Base-by-base conservation (phyloP, 2,113 vertebrate species). In the Equus przewalskii region DNA sequence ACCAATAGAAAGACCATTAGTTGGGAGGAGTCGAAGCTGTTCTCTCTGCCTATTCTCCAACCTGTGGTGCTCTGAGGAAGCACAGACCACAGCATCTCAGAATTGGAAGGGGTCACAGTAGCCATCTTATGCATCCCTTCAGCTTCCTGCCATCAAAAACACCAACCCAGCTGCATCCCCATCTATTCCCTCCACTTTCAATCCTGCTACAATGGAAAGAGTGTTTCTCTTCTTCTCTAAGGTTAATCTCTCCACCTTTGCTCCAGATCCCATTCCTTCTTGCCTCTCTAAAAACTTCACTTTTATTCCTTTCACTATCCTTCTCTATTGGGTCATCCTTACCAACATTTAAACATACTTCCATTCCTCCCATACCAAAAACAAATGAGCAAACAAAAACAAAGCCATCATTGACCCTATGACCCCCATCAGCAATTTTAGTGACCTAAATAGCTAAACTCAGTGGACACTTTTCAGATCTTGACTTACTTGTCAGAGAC, bases 1-100 rank as follows among this genome's bases (percentile, higher is more conserved):
- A 98, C 33, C 75, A 49, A 95, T 2, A 96, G 56, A 95, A 93
- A 90, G 70, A 84, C 33, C 14, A 44, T 97, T 92, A 97, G 46
- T 60, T 91, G 18, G 56, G 7, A 84, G 33, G 28, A 75, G 6
- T 7, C 30, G 62, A 87, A 78, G 19, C 51, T 76, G 67, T n/a
- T 67, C 60, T 65, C 26, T 58, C 78, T 87, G 33, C 19, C 18
- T 13, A 16, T 79, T 58, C 93, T 79, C 49, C 36, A 62, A 36
- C 12, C 36, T 75, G 19, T 2, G 0, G 46, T 46, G 33, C 69
- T 54, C n/a, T 95, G 41, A 84, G 11, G 8, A 87, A 80, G 41
- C 54, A 41, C 4, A 56, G 36, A 56, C 11, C 76, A 54, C 7
- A 72, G 19, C 16, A 14, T 58, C 73, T 92, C 83, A 82, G 44